These are phyloP conservation scores for Hirtodrosophila histrioides DNA, from an alignment of 2,888 invertebrate species.

Conservation along the genomic window DNA sequence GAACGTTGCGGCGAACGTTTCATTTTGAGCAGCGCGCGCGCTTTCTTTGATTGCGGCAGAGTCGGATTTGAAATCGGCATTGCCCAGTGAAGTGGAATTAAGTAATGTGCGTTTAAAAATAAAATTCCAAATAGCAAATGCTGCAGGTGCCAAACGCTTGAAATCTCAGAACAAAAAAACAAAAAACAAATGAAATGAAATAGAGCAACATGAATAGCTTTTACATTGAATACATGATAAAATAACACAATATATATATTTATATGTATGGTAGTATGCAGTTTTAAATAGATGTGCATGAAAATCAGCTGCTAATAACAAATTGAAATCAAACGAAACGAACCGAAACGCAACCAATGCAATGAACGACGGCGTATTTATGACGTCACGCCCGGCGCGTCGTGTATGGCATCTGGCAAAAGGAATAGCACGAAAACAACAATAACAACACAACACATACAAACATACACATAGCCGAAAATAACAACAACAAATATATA, in stretches of 20 bases:
- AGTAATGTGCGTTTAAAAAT: conserved; percentile 71
- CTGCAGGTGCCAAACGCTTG: conserved; percentile 47
- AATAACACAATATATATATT: conserved; percentile 37
- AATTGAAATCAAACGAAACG: conserved; percentile 20
- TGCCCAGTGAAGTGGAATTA: conserved; percentile 59
- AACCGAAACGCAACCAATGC: conserved; percentile 48
- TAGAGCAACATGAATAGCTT: conserved; percentile 41
- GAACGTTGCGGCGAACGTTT: conserved; percentile 63
- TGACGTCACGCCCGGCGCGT: conserved; percentile 71
- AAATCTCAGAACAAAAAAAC: background rate
- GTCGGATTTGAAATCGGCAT: conserved; percentile 45
- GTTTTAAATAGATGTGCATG: conserved; percentile 61
- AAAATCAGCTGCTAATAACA: conserved; percentile 65
- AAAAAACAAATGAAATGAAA: conserved; percentile 19
- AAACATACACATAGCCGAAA: conserved; percentile 36
- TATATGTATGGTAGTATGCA: conserved; percentile 6
- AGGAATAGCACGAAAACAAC: conserved; percentile 50
- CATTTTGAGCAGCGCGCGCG: conserved; percentile 21
- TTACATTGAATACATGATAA: conserved; percentile 57
- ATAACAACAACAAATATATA: conserved; percentile 50
- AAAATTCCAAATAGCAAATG: conserved; percentile 38
- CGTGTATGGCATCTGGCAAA: conserved; percentile 63
- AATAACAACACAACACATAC: conserved; percentile 38
- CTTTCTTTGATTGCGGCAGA: conserved; percentile 38
- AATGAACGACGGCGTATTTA: conserved; percentile 39